Evolutionary conservation across 1,140 invertebrate species (phyloP), one percentile per base, ranked within the genome.

Genomic region (Psix sp.): DNA sequence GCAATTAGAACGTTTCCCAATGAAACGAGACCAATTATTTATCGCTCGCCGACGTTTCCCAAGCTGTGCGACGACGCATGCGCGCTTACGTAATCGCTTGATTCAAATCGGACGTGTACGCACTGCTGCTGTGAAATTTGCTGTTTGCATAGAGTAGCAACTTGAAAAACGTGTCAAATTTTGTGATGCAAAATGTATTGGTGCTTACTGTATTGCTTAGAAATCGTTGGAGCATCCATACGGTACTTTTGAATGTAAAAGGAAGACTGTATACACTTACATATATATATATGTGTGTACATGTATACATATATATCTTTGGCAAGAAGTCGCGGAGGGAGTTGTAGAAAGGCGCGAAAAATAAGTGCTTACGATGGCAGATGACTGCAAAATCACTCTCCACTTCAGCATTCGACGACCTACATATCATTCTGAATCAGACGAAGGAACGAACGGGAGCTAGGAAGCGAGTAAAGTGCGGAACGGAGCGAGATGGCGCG

Each of bases 381-480:
- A 49, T 42, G 54, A 35, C 65, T 68, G 46, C 54, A 40, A 62
- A 67, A 67, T 67, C 63, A 74, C 72, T 74, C 67, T 68, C 72
- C 51, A 57, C 63, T 54, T 68, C 65, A 43, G 57, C 46, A 75
- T 70, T 75, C 72, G 45, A 66, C 70, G 68, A 77, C 68, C 74
- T 73, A 77, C 63, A 77, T 77, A 73, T 77, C 59, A 77, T 73
- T 56, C 63, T 72, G 57, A 63, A 65, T 72, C 51, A 16, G 43
- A 45, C 62, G 60, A 71, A 67, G 59, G 71, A 66, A 71, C 65
- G 72, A 65, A 68, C 46, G 45, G 36, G 48, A 33, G 54, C 54
- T 35, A 14, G 45, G 43, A 39, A 56, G 51, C 11, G 45, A 57
- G 45, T 24, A 38, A 62, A 15, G 36, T 10, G 56, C 40, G 46